A percentile compares a stretch with the other conserved stretches of the same genome.
phyloP scores from a whole-genome alignment of 2,888 invertebrate genomes.

The Helicoverpa assulta region DNA sequence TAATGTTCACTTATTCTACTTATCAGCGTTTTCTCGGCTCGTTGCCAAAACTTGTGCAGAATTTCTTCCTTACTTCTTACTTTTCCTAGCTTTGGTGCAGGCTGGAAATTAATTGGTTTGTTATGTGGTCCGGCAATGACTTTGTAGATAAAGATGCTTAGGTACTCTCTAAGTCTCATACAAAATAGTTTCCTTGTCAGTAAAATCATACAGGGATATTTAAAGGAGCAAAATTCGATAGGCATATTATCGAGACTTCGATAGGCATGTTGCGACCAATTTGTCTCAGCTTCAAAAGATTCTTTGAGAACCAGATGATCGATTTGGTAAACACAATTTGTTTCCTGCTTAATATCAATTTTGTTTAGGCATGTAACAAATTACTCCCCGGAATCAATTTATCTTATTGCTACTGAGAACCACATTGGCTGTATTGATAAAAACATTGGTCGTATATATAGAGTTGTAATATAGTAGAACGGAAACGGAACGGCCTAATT shows the following conservation, averaged over 20 bases:
- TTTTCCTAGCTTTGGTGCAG: constrained; percentile 44
- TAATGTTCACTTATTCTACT: constrained; percentile 55
- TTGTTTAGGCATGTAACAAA: constrained; percentile 31
- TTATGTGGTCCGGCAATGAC: constrained; percentile 12
- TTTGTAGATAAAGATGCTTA: neutral
- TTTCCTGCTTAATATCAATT: constrained; percentile 15
- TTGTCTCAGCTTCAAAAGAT: neutral
- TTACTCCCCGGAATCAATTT: constrained; percentile 10
- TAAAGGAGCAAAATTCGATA: constrained; percentile 1
- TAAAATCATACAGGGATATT: no score
- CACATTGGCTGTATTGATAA: constrained; percentile 6
- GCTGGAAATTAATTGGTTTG: constrained; percentile 50
- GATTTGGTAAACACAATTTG: constrained; percentile 18
- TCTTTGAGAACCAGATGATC: constrained; percentile 2
- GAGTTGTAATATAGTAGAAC: no score
- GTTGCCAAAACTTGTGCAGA: constrained; percentile 53
- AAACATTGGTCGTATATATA: neutral
- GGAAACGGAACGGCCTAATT: no score
- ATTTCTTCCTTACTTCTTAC: constrained; percentile 25
- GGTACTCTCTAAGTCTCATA: neutral
- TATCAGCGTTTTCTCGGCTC: constrained; percentile 50
- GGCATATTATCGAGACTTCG: neutral
- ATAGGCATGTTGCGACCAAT: neutral
- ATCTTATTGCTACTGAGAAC: neutral
- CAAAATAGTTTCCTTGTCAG: neutral